These are phyloP conservation scores for Gobiocypris rarus DNA, from an alignment of 2,113 vertebrate species.

Conservation along the genomic window DNA sequence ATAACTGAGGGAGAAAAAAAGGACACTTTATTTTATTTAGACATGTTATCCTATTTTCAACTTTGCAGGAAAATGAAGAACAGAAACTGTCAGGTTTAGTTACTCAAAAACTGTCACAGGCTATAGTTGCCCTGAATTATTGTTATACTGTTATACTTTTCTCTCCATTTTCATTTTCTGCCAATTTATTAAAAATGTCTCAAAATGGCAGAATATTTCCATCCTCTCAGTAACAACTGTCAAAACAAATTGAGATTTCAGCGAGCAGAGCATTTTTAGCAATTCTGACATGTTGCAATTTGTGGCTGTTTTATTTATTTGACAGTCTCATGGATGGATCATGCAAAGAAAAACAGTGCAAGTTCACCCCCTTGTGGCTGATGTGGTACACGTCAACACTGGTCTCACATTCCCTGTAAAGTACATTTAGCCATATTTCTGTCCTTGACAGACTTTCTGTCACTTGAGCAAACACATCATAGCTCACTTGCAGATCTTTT, in stretches of 20 bases:
- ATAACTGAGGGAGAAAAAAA: too few species aligned
- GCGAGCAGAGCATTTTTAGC: not conserved
- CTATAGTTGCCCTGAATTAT: not conserved
- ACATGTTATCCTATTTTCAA: too few species aligned
- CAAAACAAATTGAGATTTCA: slow-evolving; percentile 22
- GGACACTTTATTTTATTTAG: too few species aligned
- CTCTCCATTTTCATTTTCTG: not conserved
- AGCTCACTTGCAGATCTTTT: not conserved
- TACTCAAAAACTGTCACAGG: not conserved
- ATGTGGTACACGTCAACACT: not conserved
- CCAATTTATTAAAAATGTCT: not conserved
- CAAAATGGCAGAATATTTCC: not conserved
- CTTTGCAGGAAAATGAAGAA: not conserved
- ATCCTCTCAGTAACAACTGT: not conserved
- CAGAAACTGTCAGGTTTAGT: not conserved
- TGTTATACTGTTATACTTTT: not conserved
- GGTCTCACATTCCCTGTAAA: not conserved
- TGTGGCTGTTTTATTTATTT: not conserved
- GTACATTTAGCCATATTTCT: not conserved
- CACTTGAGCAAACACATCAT: not conserved
- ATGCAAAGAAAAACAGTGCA: not conserved
- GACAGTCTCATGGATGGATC: slow-evolving; percentile 8
- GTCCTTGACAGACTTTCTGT: not conserved
- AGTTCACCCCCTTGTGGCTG: slow-evolving; percentile 13
- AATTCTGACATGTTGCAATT: not conserved